Evolutionary conservation across 1,140 invertebrate species (phyloP).

Genomic region (Calosoma granatense): DNA sequence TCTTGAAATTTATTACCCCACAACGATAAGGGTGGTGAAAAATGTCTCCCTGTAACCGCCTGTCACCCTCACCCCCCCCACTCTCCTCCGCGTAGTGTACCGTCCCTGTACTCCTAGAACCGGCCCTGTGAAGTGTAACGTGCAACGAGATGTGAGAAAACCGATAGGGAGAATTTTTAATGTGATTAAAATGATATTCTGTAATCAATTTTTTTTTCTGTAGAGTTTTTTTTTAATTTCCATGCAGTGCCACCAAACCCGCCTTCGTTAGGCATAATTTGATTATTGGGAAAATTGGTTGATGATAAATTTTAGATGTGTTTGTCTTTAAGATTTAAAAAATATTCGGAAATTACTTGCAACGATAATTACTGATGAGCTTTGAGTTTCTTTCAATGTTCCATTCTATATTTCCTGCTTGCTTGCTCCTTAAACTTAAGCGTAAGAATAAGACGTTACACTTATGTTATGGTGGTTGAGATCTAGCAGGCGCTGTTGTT

Average conservation of each 20-base stretch:
- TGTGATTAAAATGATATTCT: constrained; percentile 1
- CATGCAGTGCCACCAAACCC: background rate
- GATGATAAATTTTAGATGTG: no score
- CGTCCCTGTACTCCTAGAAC: background rate
- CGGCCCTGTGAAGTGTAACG: background rate
- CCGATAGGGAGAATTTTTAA: constrained; percentile 1
- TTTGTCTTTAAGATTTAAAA: no score
- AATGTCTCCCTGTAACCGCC: background rate
- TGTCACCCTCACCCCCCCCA: background rate
- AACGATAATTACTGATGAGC: no score
- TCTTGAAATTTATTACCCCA: constrained; percentile 5
- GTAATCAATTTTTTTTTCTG: background rate
- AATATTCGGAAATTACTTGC: no score
- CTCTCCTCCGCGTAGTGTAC: background rate
- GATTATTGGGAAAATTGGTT: no score
- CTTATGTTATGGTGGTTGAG: no score
- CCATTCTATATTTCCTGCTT: no score
- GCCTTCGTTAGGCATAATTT: no score
- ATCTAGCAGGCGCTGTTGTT: no score
- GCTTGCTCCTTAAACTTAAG: no score
- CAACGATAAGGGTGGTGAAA: constrained; percentile 4
- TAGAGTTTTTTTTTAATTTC: background rate
- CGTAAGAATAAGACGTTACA: no score
- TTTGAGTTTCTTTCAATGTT: no score
- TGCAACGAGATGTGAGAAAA: background rate